Conservation (phyloP, 2,888 invertebrate genomes). For the Lasioglossum pauxillum region DNA sequence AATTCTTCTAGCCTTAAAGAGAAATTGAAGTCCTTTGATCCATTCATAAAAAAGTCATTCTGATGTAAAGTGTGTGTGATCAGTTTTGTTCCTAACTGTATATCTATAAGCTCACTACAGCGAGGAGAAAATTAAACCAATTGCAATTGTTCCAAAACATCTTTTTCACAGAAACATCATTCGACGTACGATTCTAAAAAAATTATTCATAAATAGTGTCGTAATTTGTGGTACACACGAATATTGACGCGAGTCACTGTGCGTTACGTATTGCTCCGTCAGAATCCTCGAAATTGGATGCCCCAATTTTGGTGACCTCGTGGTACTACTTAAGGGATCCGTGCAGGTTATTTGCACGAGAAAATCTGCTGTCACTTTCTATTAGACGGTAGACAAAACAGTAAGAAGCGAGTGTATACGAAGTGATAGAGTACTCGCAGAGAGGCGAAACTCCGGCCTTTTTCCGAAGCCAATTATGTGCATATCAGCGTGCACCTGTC, state of each 20-base stretch:
- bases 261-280: neutral
- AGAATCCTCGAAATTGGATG: neutral
- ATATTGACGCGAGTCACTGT: neutral
- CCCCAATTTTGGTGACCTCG: slow-evolving; percentile 1
- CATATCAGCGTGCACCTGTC: neutral
- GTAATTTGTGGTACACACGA: neutral
- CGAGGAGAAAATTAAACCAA: too few species aligned
- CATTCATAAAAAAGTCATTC: too few species aligned
- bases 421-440: neutral
- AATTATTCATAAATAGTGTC: neutral
- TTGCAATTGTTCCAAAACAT: too few species aligned
- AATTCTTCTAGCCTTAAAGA: too few species aligned
- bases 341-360: neutral
- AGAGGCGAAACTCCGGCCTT: neutral
- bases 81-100: too few species aligned
- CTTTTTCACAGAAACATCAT: too few species aligned
- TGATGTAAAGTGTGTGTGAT: too few species aligned
- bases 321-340: neutral
- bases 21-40: too few species aligned
- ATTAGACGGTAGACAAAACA: neutral
- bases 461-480: neutral
- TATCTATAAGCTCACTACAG: too few species aligned
- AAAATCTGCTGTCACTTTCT: slow-evolving; percentile 2
- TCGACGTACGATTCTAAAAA: neutral
- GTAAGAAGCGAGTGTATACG: neutral